These are phyloP conservation scores for Gortyna flavago DNA, from an alignment of 2,888 invertebrate species.

Conservation along the genomic window DNA sequence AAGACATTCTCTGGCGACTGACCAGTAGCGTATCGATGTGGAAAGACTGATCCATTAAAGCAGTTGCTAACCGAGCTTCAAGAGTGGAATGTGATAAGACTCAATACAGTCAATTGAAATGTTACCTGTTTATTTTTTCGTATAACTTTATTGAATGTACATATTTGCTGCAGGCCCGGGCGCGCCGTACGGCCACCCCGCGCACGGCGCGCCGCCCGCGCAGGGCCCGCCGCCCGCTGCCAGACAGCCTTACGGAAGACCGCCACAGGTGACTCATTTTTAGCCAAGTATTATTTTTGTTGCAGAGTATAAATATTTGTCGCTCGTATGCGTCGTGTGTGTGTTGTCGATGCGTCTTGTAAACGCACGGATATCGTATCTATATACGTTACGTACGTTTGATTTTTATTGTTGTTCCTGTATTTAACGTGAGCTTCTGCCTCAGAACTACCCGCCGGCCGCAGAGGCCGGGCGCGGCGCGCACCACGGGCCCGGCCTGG, in stretches of 20 bases:
- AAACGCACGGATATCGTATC: neutral
- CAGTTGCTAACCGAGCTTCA: neutral
- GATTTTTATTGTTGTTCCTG: neutral
- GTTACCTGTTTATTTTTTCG: neutral
- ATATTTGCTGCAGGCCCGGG: constrained; percentile 85
- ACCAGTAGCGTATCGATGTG: neutral
- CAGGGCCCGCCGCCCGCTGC: constrained; percentile 91
- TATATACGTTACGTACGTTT: neutral
- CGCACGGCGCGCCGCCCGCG: constrained; percentile 90
- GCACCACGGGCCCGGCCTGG: constrained; percentile 65
- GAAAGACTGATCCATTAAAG: neutral
- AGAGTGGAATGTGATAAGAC: neutral
- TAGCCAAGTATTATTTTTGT: neutral
- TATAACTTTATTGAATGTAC: neutral
- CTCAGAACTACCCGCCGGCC: constrained; percentile 75
- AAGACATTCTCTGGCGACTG: neutral
- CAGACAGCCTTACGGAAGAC: constrained; percentile 90
- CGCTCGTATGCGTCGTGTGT: too few relatives aligned
- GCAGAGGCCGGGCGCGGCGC: constrained; percentile 68
- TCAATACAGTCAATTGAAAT: neutral
- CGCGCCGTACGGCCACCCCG: constrained; percentile 92
- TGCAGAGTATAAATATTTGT: neutral
- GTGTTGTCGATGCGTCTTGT: neutral
- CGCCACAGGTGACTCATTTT: constrained; percentile 86
- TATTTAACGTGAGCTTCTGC: neutral